A percentile compares a stretch with the other conserved stretches of the same genome.
These are phyloP conservation scores for Venustaconcha ellipsiformis DNA, from an alignment of 1,140 invertebrate species.

Conservation along the genomic window DNA sequence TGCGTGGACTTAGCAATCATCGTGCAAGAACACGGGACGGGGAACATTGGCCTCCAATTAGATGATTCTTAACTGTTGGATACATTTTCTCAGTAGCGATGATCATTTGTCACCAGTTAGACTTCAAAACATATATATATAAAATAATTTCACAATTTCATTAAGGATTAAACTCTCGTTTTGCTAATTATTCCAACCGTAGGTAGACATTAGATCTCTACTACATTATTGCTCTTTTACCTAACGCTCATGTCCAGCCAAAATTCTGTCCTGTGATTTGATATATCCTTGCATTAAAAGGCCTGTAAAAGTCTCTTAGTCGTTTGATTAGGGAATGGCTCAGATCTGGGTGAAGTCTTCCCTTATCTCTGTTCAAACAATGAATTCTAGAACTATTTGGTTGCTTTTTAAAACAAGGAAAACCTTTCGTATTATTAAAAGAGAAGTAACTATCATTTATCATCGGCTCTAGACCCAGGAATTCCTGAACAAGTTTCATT, in stretches of 20 bases:
- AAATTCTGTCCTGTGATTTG: constrained; percentile 80
- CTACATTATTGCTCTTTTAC: too few relatives aligned
- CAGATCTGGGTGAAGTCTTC: constrained; percentile 87
- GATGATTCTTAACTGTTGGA: too few relatives aligned
- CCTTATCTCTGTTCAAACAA: constrained; percentile 92
- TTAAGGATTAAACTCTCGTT: too few relatives aligned
- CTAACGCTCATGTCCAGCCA: constrained; percentile 15
- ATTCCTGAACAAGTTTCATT: constrained; percentile 85
- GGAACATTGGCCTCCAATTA: too few relatives aligned
- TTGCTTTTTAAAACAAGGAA: constrained; percentile 86
- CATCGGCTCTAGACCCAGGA: constrained; percentile 84
- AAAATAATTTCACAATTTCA: too few relatives aligned
- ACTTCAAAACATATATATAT: too few relatives aligned
- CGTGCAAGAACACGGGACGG: too few relatives aligned
- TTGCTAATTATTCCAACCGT: too few relatives aligned
- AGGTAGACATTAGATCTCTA: too few relatives aligned
- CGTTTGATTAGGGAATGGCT: constrained; percentile 78
- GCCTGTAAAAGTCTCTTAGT: constrained; percentile 87
- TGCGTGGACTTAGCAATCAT: too few relatives aligned
- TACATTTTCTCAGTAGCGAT: too few relatives aligned
- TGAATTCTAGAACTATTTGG: constrained; percentile 82
- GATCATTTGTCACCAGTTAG: too few relatives aligned
- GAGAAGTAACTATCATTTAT: constrained; percentile 92
- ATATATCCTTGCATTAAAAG: constrained; percentile 92
- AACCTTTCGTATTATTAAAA: constrained; percentile 92